Base-by-base conservation (phyloP, 1,140 invertebrate genomes). In the Temnothorax curvispinosus region DNA sequence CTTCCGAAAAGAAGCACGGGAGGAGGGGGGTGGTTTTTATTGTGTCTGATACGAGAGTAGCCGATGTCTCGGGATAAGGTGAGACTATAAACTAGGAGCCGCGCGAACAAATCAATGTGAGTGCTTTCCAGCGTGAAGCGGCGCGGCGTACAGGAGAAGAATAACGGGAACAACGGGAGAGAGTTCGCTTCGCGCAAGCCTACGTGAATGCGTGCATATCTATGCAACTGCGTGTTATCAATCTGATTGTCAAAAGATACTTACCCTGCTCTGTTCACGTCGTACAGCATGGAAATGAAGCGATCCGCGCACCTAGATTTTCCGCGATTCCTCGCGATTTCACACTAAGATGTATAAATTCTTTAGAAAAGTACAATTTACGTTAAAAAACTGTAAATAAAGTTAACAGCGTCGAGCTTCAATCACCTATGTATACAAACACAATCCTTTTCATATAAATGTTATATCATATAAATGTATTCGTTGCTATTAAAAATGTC, bases 51-150 rank as follows among this genome's bases (percentile, higher is more conserved):
- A 89, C 80, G 85, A 86, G 80, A 90, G 77, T 84, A 62, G 86
- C 82, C 76, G 81, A 90, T 90, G 87, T 88, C 64, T 69, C 65
- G 38, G 77, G 54, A 58, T 88, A 90, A 86, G 80, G 89, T 62
- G 90, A 82, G 74, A 84, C 92, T 92, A 92, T 93, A 94, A 94
- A 94, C 91, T 91, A 93, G 91, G 87, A 93, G 90, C 93, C 38
- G 64, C 93, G 92, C 85, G 93, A 94, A 94, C 94, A 93, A 94
- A 94, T 94, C 94, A 94, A 94, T 94, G 92, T 93, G 92, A 94
- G 94, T 94, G 94, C 93, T 92, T 82, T 69, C 69, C 44, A 67
- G 71, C n/a, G 67, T 71, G 67, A 75, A 65, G 35, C 56, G 44
- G 15, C 54, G 35, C 56, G 44, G 15, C 54, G 78, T 27, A 86